A percentile compares a stretch with the other conserved stretches of the same genome.
phyloP scores from a whole-genome alignment of 2,888 invertebrate genomes.

The Drepanosiphum platanoidis region DNA sequence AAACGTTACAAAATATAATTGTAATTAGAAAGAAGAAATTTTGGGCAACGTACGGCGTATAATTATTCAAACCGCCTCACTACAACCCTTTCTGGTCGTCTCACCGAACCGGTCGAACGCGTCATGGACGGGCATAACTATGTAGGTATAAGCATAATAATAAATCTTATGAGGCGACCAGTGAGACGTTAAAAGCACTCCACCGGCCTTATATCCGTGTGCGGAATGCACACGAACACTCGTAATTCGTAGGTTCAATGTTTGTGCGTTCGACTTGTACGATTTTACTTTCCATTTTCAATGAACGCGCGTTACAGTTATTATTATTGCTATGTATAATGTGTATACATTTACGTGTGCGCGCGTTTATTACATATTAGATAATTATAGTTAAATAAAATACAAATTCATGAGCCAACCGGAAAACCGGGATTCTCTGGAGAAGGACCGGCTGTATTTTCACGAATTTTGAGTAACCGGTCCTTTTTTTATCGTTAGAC shows the following conservation, averaged over 20 bases:
- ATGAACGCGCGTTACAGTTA: background rate
- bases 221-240: background rate
- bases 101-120: background rate
- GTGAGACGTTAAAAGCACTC: background rate
- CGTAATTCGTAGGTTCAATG: background rate
- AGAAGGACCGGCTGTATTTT: no score
- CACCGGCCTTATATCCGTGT: background rate
- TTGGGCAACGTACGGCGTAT: background rate
- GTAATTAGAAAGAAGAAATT: background rate
- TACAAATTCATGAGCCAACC: no score
- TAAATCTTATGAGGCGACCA: background rate
- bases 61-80: no score
- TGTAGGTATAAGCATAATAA: background rate
- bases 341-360: no score
- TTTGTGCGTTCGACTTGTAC: background rate
- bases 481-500: no score
- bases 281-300: constrained; percentile 1
- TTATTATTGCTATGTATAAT: no score
- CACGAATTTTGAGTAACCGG: no score
- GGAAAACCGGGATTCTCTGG: no score
- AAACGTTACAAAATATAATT: background rate
- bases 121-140: background rate
- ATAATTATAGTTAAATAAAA: no score
- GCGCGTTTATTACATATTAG: no score
- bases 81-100: background rate